These are phyloP conservation scores for Corythaeola cristata DNA, from an alignment of 2,113 vertebrate species.

Conservation along the genomic window DNA sequence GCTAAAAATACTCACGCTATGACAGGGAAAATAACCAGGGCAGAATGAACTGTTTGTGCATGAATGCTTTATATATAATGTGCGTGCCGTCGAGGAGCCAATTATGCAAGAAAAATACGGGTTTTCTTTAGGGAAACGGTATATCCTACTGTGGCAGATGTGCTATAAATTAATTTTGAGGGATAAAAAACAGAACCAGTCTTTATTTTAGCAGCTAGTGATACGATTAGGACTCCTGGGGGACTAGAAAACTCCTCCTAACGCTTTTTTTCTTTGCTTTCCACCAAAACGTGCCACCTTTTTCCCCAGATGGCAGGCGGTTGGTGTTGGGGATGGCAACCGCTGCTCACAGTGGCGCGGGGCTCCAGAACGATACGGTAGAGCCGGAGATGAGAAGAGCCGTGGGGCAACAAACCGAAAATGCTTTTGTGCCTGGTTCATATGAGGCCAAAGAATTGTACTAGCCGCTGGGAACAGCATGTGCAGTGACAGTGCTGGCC, in stretches of 20 bases:
- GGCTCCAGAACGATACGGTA: not conserved
- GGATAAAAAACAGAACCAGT: not conserved
- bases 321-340: not conserved
- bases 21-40: constrained; percentile 75
- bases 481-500: not conserved
- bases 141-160: not conserved
- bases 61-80: not conserved
- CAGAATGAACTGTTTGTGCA: constrained; percentile 64
- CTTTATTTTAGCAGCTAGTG: constrained; percentile 9
- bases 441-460: not conserved
- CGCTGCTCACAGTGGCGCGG: rapidly evolving
- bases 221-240: not conserved
- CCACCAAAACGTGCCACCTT: not conserved
- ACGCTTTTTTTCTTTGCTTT: not conserved
- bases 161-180: constrained; percentile 34
- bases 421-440: not conserved
- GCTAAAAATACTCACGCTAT: constrained; percentile 79
- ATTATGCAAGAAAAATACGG: not conserved
- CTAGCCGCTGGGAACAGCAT: not conserved
- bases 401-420: not conserved
- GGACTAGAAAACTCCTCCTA: not conserved
- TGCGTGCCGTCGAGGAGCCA: not conserved
- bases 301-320: not conserved
- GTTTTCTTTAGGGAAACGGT: not conserved
- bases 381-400: not conserved